Percentiles rank a stretch among this genome's conserved stretches.
Evolutionary conservation across 2,888 invertebrate species (phyloP).

Genomic region (Cartodere bifasciata): DNA sequence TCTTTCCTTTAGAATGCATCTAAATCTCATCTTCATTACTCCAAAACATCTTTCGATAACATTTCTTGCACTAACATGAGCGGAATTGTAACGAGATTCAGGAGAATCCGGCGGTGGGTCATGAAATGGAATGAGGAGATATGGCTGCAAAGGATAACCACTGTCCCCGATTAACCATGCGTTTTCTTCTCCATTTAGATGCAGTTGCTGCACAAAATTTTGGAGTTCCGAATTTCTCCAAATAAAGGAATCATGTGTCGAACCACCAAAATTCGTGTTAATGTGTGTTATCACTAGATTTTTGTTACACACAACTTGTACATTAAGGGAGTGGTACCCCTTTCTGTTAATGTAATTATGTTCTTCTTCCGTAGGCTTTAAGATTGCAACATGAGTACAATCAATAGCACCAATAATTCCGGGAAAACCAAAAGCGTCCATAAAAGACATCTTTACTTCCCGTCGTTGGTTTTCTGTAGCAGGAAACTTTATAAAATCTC

Average conservation of each 20-base stretch:
- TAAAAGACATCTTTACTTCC: no score
- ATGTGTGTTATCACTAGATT: conserved; percentile 4
- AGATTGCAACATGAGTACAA: no score
- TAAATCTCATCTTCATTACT: conserved; percentile 10
- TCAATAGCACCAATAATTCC: conserved; percentile 3
- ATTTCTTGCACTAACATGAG: conserved; percentile 8
- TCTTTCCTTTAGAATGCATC: no score
- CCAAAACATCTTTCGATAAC: conserved; percentile 9
- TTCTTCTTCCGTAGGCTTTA: conserved; percentile 4
- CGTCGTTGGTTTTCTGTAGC: conserved; percentile 2
- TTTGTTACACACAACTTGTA: conserved; percentile 8
- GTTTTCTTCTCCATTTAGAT: conserved; percentile 4
- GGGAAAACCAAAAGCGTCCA: conserved; percentile 3
- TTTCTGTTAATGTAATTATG: conserved; percentile 8
- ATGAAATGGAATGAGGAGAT: conserved; percentile 10
- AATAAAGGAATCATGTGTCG: conserved; percentile 6
- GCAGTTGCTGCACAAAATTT: neutral
- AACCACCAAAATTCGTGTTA: conserved; percentile 5
- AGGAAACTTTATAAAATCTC: conserved; percentile 5
- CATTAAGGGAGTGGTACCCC: conserved; percentile 8
- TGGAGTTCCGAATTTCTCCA: conserved; percentile 2
- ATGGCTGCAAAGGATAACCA: conserved; percentile 11
- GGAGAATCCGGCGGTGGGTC: conserved; percentile 7
- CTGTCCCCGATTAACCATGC: conserved; percentile 10
- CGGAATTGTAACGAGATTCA: conserved; percentile 8